Percentiles rank a stretch among this genome's conserved stretches.
Evolutionary conservation across 2,113 vertebrate genomes (phyloP).

Genomic region (Bothrops jararaca): DNA sequence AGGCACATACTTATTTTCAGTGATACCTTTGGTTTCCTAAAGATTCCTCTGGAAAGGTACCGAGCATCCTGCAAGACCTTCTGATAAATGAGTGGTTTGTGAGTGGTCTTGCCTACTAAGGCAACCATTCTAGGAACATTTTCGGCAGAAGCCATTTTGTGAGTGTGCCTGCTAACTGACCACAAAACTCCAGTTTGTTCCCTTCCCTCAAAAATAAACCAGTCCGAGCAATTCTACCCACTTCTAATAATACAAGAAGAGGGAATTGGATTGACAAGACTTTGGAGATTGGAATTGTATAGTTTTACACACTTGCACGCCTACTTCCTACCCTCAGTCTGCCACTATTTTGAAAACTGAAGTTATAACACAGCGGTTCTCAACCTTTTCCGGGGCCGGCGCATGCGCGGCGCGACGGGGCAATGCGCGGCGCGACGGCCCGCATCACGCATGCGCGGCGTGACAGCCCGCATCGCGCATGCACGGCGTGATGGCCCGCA

Average conservation of each 20-base stretch:
- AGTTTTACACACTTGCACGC: background rate
- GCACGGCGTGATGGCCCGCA: too few species aligned
- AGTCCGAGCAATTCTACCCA: background rate
- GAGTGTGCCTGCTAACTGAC: background rate
- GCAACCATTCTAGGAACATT: background rate
- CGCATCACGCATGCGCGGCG: too few species aligned
- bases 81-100: background rate
- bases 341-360: background rate
- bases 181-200: background rate
- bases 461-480: too few species aligned
- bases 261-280: background rate
- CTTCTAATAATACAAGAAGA: background rate
- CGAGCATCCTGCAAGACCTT: too few species aligned
- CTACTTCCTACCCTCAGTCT: background rate
- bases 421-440: too few species aligned
- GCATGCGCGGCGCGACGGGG: too few species aligned
- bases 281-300: background rate
- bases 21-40: too few species aligned
- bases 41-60: too few species aligned
- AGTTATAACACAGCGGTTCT: background rate
- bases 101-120: background rate
- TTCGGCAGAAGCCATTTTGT: background rate
- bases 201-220: background rate
- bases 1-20: too few species aligned
- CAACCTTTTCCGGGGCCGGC: too few species aligned